Evolutionary conservation across 2,797 vertebrate species (phyloP), one percentile per base, ranked within the genome.

Genomic region (Girardinus metallicus): DNA sequence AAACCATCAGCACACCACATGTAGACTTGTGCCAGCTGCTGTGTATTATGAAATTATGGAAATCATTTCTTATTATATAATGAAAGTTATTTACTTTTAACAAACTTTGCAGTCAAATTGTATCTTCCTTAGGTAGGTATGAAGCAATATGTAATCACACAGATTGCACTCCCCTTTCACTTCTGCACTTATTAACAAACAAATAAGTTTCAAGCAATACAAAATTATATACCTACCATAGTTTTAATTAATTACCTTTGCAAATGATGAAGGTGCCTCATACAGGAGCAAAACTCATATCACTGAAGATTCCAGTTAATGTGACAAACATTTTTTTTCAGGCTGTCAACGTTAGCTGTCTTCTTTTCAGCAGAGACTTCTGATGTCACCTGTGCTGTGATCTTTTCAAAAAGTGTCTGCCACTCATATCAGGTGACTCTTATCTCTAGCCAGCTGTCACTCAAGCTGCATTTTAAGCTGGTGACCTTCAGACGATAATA

Each of bases 11-110:
- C 81, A 47, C 79, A 77, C 84, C 77, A 68, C 89, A 87, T 82
- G 82, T 47, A 78, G 79, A 75, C 83, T 77, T 51, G 60, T 86
- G 81, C 86, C 92, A 93, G 89, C 82, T 93, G 90, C 83, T 93
- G 76, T 83, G 76, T 81, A 76, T 86, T 80, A 51, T 46, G 57
- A 71, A 88, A 83, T 86, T 81, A 89, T 85, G 82, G 84, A 90
- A 91, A 92, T 89, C n/a, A 66, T 74, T 89, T 80, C 77, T 76
- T 83, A 88, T 90, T 11, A 80, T 47, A 68, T 71, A 77, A 88
- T 87, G 83, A 68, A 85, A 86, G 11, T 29, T 31, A 53, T 81
- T 74, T 73, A 60, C 41, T 80, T 82, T 76, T 15, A 51, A 71
- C 78, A 84, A 86, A 89, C 80, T 87, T 88, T 78, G 70, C 76